Evolutionary conservation across 2,113 vertebrate species (phyloP), one percentile per base, ranked within the genome.

Genomic region (Montifringilla adamsi): DNA sequence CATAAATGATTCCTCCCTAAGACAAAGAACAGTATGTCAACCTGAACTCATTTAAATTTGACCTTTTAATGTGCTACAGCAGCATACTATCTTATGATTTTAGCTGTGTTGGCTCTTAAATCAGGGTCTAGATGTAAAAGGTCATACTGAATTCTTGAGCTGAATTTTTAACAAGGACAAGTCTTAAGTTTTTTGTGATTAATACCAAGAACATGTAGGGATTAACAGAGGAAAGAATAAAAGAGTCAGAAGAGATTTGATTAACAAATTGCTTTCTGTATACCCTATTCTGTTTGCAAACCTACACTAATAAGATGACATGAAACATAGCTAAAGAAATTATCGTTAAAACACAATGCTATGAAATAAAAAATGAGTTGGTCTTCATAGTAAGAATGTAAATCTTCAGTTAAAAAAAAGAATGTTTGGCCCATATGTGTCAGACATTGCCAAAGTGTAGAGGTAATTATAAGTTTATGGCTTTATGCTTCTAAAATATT

Each of bases 81-180:
- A 94, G 95, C 91, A 94, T 84, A 84, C 58, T 84, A 56, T 94
- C 94, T 80, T 76, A 92, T 43, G 76, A 79, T 95, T 94, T 95
- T 94, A 96, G 46, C 79, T 73, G 15, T 44, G 59, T 50, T 85
- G 37, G 78, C 83, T 96, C 94, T 95, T 97, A 97, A 97, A 97
- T 97, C 96, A 97, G 93, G 79, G 59, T 96, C 91, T 93, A 89
- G 75, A 84, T 91, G 41, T 88, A 96, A 98, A 98, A 97, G 96
- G 97, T 93, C 95, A 73, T 41, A 41, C 66, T 69, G 82, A 96
- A 91, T 95, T 93, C 75, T 88, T 86, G 49, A 94, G 44, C 16
- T 90, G 82, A 59, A 81, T 89, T 96, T 96, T 97, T 96, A 93
- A 76, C 43, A 82, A 79, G 60, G 80, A 37, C 19, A 26, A 18